Evolutionary conservation across 1,140 invertebrate genomes (phyloP).

Genomic region (Trichomalopsis sarcophagae): DNA sequence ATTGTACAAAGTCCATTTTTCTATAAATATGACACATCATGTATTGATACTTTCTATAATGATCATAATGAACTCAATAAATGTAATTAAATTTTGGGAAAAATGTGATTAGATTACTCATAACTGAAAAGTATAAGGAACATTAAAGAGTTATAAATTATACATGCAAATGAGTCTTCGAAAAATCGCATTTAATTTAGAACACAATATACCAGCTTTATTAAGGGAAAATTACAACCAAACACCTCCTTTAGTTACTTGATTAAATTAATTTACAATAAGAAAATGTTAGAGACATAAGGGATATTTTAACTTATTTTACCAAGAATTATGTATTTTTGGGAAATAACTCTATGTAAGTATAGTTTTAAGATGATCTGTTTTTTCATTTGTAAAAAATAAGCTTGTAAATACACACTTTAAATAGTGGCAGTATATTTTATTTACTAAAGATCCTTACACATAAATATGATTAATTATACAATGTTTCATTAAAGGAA

Average conservation of each 20-base stretch:
- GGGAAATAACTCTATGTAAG: constrained; percentile 56
- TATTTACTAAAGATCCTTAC: constrained; percentile 50
- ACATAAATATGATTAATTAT: constrained; percentile 48
- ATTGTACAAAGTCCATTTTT: constrained; percentile 49
- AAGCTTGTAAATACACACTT: constrained; percentile 48
- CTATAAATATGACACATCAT: constrained; percentile 28
- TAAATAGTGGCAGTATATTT: constrained; percentile 48
- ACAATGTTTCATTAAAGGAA: constrained; percentile 43
- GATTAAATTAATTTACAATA: constrained; percentile 24
- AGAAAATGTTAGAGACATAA: not conserved
- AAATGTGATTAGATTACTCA: constrained; percentile 5
- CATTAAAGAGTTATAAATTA: constrained; percentile 35
- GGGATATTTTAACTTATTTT: constrained; percentile 41
- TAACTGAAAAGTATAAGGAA: constrained; percentile 7
- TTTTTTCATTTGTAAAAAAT: constrained; percentile 39
- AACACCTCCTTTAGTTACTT: constrained; percentile 23
- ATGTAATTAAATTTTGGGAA: constrained; percentile 38
- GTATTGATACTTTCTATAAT: constrained; percentile 21
- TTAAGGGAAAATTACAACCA: constrained; percentile 30
- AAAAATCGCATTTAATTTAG: constrained; percentile 26
- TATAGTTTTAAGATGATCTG: constrained; percentile 18
- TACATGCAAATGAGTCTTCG: constrained; percentile 18
- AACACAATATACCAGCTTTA: constrained; percentile 15
- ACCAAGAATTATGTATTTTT: constrained; percentile 58
- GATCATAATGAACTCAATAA: constrained; percentile 16